Base-by-base conservation (phyloP, 2,113 vertebrate genomes). In the Beaufortia kweichowensis region DNA sequence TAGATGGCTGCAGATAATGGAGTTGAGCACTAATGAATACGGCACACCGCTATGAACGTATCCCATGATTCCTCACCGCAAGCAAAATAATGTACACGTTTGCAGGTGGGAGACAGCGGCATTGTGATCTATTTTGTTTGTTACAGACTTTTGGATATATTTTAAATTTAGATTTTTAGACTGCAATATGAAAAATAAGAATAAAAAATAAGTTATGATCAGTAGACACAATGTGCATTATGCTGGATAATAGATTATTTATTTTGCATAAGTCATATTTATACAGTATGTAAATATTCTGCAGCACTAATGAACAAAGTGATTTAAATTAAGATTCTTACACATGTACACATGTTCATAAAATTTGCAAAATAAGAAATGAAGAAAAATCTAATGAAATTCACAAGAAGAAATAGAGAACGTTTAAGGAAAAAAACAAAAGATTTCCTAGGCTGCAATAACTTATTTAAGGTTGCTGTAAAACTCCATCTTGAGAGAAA, bases 1-100 rank as follows among this genome's bases (percentile, higher is more conserved):
- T 92, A 92, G 92, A 91, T 92, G 92, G 92, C 92, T 93, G 91
- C 90, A 92, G 91, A 92, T 90, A 93, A 92, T 92, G 90, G 85
- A 90, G 86, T 55, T 87, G 89, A 89, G 83, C 69, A 56, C 33
- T 74, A 78, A 81, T 73, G 29, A 77, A 64, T 43, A 6, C 19
- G 7, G 7, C 7, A 21, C 63, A n/a, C 23, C 39, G 19, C 29
- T 6, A 12, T 56, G n/a, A 33, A 23, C 23, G 4, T 15, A 57
- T 71, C 68, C 68, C 68, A 12, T 71, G 7, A 59, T 59, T 41
- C 53, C 53, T 31, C 26, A 56, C 31, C 31, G 65, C 19, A 5
- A 21, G 19, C 48, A n/a, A 19, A 53, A 9, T 7, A n/a, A n/a
- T n/a, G n/a, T n/a, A 12, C 67, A 53, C 9, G n/a, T 35, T 19